Evolutionary conservation across 1,140 invertebrate genomes (phyloP).

Genomic region (Drosophila paulistorum): DNA sequence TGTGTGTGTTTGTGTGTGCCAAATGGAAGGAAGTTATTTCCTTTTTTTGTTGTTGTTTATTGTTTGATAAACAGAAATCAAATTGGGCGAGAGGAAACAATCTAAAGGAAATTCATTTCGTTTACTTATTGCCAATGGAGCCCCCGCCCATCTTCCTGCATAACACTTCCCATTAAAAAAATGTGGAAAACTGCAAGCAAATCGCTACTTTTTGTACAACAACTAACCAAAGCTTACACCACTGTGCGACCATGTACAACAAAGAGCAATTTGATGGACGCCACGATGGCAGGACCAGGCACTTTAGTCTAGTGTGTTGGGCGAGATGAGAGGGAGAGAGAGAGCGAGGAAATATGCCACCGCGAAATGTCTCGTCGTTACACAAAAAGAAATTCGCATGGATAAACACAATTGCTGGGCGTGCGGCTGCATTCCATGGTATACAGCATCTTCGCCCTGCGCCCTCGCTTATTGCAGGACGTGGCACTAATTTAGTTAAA

Average conservation of each 20-base stretch:
- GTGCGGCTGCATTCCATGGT: constrained; percentile 8
- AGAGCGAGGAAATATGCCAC: background rate
- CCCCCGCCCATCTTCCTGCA: too few relatives aligned
- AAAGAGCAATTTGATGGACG: constrained; percentile 49
- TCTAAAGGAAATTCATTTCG: background rate
- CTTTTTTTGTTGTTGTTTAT: too few relatives aligned
- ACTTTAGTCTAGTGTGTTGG: background rate
- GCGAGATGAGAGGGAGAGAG: background rate
- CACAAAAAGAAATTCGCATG: constrained; percentile 73
- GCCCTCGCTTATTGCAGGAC: background rate
- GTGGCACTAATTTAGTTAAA: constrained; percentile 75
- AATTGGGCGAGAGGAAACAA: constrained; percentile 45
- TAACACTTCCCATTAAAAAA: too few relatives aligned
- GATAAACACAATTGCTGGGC: constrained; percentile 66
- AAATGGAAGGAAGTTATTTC: background rate
- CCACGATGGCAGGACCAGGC: constrained; percentile 30
- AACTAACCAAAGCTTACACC: constrained; percentile 23
- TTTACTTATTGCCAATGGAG: background rate
- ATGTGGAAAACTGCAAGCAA: constrained; percentile 46
- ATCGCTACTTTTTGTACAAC: constrained; percentile 63
- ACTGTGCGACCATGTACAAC: constrained; percentile 73
- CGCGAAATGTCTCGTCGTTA: constrained; percentile 49
- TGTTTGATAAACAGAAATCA: constrained; percentile 37
- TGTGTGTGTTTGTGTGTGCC: background rate
- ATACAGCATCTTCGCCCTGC: background rate